phyloP scores from a whole-genome alignment of 1,140 invertebrate species.

The Radopholus similis region DNA sequence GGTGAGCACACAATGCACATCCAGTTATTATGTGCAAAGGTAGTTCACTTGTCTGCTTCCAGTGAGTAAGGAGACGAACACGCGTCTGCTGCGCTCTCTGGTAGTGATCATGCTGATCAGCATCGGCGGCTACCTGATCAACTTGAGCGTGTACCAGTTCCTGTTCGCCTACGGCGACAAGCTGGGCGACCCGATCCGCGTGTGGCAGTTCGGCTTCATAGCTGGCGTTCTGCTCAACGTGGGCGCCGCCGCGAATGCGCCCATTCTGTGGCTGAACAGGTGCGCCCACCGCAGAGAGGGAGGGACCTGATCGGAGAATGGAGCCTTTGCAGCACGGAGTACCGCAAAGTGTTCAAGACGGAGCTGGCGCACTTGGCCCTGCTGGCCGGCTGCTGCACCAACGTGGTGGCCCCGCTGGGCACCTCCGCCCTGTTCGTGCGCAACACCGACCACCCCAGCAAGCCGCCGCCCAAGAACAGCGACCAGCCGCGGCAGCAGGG shows the following conservation, averaged over 20 bases:
- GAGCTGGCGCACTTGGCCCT: neutral
- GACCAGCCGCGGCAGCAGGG: neutral
- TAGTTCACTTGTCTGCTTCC: neutral
- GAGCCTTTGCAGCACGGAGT: conserved; percentile 2
- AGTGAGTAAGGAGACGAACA: conserved; percentile 14
- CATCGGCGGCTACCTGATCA: conserved; percentile 12
- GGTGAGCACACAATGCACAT: neutral
- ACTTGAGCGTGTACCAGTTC: neutral
- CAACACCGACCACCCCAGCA: no score
- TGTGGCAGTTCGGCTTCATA: conserved; percentile 11
- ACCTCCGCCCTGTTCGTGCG: no score
- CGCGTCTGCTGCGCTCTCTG: conserved; percentile 5
- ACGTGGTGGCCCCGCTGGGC: neutral
- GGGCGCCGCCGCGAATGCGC: neutral
- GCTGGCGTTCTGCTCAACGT: conserved; percentile 2
- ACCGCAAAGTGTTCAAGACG: neutral
- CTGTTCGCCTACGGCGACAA: neutral
- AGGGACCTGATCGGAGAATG: neutral
- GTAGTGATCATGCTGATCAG: neutral
- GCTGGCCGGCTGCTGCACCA: no score
- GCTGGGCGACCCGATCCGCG: neutral
- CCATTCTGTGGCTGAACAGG: conserved; percentile 1
- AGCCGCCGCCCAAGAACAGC: no score
- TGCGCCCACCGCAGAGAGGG: neutral
- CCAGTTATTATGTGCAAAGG: neutral